Evolutionary conservation across 2,797 vertebrate species (phyloP).

Genomic region (Vipera latastei): DNA sequence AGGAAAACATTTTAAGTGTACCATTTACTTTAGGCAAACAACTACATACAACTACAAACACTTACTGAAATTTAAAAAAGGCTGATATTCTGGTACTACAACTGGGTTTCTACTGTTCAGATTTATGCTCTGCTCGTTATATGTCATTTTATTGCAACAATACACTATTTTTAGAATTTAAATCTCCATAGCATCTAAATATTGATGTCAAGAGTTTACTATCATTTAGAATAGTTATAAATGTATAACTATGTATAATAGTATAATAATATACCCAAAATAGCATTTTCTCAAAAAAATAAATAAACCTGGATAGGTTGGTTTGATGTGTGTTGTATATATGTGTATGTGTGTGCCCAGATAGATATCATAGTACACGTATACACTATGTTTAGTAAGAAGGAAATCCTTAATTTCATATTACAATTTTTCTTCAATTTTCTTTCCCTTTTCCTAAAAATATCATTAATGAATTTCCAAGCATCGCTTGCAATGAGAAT

Average conservation of each 20-base stretch:
- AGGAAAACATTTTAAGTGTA: slow-evolving; percentile 21
- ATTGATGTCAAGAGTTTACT: slow-evolving; percentile 29
- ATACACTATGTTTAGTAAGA: neutral
- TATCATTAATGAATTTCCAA: neutral
- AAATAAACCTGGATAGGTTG: slow-evolving; percentile 1
- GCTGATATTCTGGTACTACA: slow-evolving; percentile 20
- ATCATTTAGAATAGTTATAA: neutral
- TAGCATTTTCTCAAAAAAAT: neutral
- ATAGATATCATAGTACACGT: neutral
- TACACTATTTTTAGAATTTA: slow-evolving; percentile 28
- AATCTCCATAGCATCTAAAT: slow-evolving; percentile 25
- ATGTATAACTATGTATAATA: no score
- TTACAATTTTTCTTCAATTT: neutral
- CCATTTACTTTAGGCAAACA: slow-evolving; percentile 24
- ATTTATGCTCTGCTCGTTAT: slow-evolving; percentile 18
- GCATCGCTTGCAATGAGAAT: neutral
- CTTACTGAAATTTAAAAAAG: slow-evolving; percentile 23
- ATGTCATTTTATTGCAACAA: slow-evolving; percentile 17
- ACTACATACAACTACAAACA: neutral
- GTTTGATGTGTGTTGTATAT: neutral
- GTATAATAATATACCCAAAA: neutral
- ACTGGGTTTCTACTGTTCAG: slow-evolving; percentile 3
- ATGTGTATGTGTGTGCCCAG: neutral
- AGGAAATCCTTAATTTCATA: neutral
- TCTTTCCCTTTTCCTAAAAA: neutral